Conservation (phyloP, 2,797 vertebrate species). For the Enteromius argenteus region DNA sequence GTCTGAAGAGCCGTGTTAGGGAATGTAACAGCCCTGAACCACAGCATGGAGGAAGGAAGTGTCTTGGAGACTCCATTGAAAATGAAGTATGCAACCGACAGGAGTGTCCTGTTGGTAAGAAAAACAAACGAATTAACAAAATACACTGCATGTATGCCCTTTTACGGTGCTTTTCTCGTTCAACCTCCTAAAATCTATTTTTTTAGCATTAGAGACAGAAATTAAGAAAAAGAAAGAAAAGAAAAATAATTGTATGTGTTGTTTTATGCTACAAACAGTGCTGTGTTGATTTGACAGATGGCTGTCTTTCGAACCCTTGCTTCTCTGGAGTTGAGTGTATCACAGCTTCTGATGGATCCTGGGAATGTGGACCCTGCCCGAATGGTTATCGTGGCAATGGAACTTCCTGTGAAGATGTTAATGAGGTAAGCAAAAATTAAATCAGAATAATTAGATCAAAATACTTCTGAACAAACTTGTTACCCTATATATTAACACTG, state of each 20-base stretch:
- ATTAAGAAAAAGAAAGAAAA: neutral
- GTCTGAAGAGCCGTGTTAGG: constrained; percentile 85
- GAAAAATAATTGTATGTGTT: neutral
- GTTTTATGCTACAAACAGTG: neutral
- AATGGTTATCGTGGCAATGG: constrained; percentile 90
- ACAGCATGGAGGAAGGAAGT: constrained; percentile 86
- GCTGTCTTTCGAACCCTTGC: constrained; percentile 90
- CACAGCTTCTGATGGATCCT: constrained; percentile 86
- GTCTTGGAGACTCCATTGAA: constrained; percentile 84
- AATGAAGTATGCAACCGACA: constrained; percentile 89
- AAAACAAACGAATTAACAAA: neutral
- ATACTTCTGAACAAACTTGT: neutral
- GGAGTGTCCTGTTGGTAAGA: constrained; percentile 88
- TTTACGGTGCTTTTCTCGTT: neutral
- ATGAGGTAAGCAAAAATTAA: constrained; percentile 82
- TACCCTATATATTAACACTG: neutral
- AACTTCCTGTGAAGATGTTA: constrained; percentile 90
- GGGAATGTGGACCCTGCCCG: constrained; percentile 91
- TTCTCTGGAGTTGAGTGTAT: constrained; percentile 90
- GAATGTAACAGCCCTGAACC: constrained; percentile 89
- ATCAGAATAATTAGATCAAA: neutral
- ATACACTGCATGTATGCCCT: neutral
- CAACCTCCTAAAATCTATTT: neutral
- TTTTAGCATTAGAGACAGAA: neutral
- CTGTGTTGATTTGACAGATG: constrained; percentile 77